Percentiles rank a stretch among this genome's conserved stretches.
phyloP scores from a whole-genome alignment of 2,113 vertebrate genomes.

The Marcusenius ussheri region DNA sequence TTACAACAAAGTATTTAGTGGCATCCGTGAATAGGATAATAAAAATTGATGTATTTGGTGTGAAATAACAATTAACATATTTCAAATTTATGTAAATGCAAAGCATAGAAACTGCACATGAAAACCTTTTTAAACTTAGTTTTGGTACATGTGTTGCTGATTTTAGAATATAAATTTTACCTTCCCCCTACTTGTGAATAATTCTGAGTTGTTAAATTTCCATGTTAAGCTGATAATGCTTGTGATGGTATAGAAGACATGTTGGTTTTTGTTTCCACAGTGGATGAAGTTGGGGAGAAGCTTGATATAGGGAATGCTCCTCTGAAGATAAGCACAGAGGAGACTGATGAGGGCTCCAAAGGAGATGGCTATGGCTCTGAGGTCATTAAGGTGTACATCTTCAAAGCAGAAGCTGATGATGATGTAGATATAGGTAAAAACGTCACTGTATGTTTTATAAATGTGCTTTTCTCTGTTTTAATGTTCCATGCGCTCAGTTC shows the following conservation, averaged over 20 bases:
- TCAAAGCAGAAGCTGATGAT: conserved; percentile 97
- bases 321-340: conserved; percentile 87
- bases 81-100: not conserved
- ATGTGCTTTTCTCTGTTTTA: not conserved
- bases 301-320: conserved; percentile 86
- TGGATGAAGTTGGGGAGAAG: conserved; percentile 96
- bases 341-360: conserved; percentile 79
- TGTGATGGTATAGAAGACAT: not conserved
- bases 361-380: conserved; percentile 86
- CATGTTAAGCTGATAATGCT: not conserved
- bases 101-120: not conserved
- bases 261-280: conserved; percentile 52
- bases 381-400: conserved; percentile 99
- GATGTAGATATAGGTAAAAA: conserved; percentile 86
- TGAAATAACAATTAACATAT: not conserved
- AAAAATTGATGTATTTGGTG: not conserved
- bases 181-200: not conserved
- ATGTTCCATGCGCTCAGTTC: not conserved
- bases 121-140: not conserved
- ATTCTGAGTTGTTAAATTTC: not conserved
- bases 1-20: not conserved
- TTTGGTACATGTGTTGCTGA: not conserved
- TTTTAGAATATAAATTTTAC: not conserved
- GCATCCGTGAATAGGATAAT: not conserved
- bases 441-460: not conserved